Conservation (phyloP, 2,888 invertebrate species). For the Pseudoips prasinana region DNA sequence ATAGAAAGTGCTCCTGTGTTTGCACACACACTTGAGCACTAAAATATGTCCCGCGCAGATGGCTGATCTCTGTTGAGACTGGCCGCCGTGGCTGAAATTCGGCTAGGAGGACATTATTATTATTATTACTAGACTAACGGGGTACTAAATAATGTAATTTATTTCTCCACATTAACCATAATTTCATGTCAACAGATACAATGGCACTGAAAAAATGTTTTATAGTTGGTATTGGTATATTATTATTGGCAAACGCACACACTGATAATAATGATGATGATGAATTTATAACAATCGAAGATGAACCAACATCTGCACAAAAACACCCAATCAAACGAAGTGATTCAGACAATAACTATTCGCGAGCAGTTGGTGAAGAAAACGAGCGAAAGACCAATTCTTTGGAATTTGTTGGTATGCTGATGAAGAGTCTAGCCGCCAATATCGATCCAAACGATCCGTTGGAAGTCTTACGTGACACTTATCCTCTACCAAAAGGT, state of each 20-base stretch:
- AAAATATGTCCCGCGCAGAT: too few species aligned
- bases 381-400: slow-evolving; percentile 42
- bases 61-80: too few species aligned
- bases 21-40: too few species aligned
- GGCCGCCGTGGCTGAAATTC: too few species aligned
- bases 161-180: too few species aligned
- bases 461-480: slow-evolving; percentile 67
- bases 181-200: slow-evolving; percentile 39
- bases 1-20: too few species aligned
- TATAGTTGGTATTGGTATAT: slow-evolving; percentile 24
- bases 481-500: slow-evolving; percentile 72
- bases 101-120: too few species aligned
- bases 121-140: too few species aligned
- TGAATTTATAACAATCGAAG: slow-evolving; percentile 43
- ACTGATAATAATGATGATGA: slow-evolving; percentile 43
- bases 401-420: slow-evolving; percentile 54
- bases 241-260: slow-evolving; percentile 30
- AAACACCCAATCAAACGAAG: slow-evolving; percentile 43
- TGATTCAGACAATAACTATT: slow-evolving; percentile 25
- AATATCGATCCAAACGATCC: slow-evolving; percentile 60
- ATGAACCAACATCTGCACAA: slow-evolving; percentile 32
- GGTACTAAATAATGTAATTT: too few species aligned
- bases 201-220: slow-evolving; percentile 43
- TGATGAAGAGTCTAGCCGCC: slow-evolving; percentile 56
- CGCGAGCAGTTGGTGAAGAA: slow-evolving; percentile 10